Percentiles rank a stretch among this genome's conserved stretches.
phyloP scores from a whole-genome alignment of 2,888 invertebrate species.

The Entomobrya proxima region DNA sequence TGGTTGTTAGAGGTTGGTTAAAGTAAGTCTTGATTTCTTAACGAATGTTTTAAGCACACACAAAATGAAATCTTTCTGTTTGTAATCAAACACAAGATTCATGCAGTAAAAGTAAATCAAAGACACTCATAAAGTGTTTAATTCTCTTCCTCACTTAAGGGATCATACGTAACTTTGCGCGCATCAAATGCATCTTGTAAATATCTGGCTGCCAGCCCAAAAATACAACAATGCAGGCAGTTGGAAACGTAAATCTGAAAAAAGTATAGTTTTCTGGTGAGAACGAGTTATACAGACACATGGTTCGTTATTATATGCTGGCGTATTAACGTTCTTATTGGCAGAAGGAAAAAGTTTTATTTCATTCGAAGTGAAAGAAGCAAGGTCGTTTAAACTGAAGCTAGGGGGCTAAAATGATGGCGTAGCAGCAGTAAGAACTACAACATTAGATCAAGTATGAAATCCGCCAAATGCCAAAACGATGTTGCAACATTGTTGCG shows the following conservation, averaged over 20 bases:
- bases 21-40: neutral
- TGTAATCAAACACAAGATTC: conserved; percentile 56
- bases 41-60: neutral
- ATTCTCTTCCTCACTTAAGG: conserved; percentile 30
- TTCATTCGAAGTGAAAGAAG: neutral
- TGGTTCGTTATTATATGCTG: neutral
- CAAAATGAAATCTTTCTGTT: conserved; percentile 47
- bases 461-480: neutral
- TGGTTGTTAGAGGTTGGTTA: neutral
- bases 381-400: conserved; percentile 26
- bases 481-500: conserved; percentile 13
- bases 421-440: neutral
- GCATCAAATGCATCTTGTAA: conserved; percentile 9
- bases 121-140: conserved; percentile 54
- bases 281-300: neutral
- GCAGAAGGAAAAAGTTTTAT: neutral
- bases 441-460: conserved; percentile 23
- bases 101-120: conserved; percentile 67
- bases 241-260: neutral
- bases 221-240: neutral
- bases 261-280: neutral
- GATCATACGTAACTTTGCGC: neutral
- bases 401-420: neutral
- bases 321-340: neutral
- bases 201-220: conserved; percentile 19